Base-by-base conservation (phyloP, 2,113 vertebrate genomes). In the Gavialis gangeticus region DNA sequence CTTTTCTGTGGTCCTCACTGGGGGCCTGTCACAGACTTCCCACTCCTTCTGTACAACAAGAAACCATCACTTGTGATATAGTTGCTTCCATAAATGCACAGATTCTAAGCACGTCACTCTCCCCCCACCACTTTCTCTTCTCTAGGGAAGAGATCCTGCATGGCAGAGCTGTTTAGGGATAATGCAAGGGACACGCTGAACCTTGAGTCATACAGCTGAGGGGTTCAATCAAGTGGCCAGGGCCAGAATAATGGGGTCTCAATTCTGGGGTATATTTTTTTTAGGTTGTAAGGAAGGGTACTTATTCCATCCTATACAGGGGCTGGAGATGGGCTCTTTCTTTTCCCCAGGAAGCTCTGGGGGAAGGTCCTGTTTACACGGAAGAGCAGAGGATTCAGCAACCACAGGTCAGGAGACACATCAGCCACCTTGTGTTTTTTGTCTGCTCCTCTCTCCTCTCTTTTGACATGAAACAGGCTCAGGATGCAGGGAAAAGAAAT, bases 191-290 rank as follows among this genome's bases (percentile, higher is more conserved):
- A 28, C 73, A 46, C 15, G 2, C 37, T 71, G 5, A 22, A 16
- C 0, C 0, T 4, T 1, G 5, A 77, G 18, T 62, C 5, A 46
- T 54, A 21, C 63, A 90, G 57, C 64, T 59, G 30, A 59, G 59
- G 69, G 69, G 60, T 9, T 46, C 8, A 9, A 46, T 46, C 46
- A 46, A 46, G 46, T 46, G 46, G 75, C 8, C 62, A 60, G 12
- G 0, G 46, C 0, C 59, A 34, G 1, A 0, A 30, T 46, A 46
- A 30, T 80, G 25, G 28, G 54, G 14, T 12, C 13, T 60, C 82
- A 7, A 46, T 69, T 66, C 75, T 55, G 28, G 86, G 59, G 62
- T 27, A 63, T 14, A 4, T 10, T 5, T 69, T 69, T n/a, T 37
- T 34, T 71, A 34, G 67, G 11, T 71, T 18, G 19, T 5, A 6